Evolutionary conservation across 1,140 invertebrate genomes (phyloP).

Genomic region (Euglossa dilemma): DNA sequence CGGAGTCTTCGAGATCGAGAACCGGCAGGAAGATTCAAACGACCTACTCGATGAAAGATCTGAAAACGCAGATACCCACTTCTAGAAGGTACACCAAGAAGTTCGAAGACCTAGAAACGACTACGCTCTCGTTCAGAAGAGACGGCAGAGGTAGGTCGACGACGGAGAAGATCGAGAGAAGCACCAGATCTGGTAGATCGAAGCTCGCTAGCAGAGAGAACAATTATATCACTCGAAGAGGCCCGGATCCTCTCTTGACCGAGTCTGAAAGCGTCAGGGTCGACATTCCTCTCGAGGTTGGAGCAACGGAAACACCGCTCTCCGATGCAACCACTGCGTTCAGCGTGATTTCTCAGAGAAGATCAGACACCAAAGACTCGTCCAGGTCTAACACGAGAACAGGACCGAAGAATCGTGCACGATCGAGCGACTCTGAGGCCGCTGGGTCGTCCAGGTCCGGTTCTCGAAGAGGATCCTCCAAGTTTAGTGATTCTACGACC

Average conservation of each 20-base stretch:
- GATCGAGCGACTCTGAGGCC: not conserved
- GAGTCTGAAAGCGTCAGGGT: slow-evolving; percentile 67
- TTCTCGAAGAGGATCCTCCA: slow-evolving; percentile 60
- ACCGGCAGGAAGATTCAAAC: slow-evolving; percentile 74
- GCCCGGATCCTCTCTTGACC: slow-evolving; percentile 30
- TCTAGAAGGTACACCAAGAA: slow-evolving; percentile 45
- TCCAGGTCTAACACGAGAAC: not conserved
- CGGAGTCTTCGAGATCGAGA: slow-evolving; percentile 63
- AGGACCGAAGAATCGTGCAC: slow-evolving; percentile 42
- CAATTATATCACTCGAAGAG: slow-evolving; percentile 21
- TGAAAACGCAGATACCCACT: slow-evolving; percentile 50
- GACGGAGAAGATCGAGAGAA: not conserved
- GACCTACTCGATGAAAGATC: slow-evolving; percentile 59
- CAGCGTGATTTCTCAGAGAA: not conserved
- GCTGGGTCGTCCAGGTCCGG: not conserved
- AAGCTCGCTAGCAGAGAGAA: slow-evolving; percentile 40
- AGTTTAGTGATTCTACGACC: slow-evolving; percentile 26
- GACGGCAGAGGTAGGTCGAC: slow-evolving; percentile 19
- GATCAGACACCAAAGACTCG: slow-evolving; percentile 42
- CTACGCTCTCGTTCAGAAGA: not conserved
- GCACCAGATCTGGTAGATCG: slow-evolving; percentile 1
- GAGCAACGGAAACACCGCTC: slow-evolving; percentile 52
- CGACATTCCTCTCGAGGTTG: slow-evolving; percentile 57
- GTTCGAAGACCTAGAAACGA: slow-evolving; percentile 6
- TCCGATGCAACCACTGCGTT: not conserved